phyloP scores from a whole-genome alignment of 2,113 vertebrate genomes.

The Malurus melanocephalus region DNA sequence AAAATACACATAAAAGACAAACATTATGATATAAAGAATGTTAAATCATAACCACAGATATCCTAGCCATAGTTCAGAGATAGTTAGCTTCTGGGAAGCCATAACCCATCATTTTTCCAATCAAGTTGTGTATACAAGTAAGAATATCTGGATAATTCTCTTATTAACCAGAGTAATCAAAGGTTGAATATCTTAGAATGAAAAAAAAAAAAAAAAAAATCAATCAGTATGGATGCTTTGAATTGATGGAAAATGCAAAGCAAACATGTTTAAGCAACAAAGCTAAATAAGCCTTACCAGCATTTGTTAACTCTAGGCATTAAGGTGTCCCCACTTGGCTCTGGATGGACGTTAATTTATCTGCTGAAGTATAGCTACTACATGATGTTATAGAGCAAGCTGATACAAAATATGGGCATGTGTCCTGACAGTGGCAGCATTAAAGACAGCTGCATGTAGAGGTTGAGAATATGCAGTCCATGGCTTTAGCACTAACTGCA shows the following conservation, averaged over 20 bases:
- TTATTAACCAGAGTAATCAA: neutral
- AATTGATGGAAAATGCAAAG: neutral
- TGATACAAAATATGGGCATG: neutral
- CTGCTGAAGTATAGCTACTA: neutral
- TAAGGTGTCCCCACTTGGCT: neutral
- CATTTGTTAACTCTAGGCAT: neutral
- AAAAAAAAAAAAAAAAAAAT: neutral
- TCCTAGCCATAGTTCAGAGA: neutral
- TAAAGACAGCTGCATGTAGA: neutral
- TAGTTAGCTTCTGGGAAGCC: neutral
- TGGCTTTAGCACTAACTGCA: neutral
- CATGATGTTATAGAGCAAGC: neutral
- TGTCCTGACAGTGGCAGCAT: neutral
- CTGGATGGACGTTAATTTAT: neutral
- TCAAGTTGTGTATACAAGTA: neutral
- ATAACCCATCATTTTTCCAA: neutral
- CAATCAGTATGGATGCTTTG: neutral
- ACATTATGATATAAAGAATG: neutral
- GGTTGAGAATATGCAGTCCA: neutral
- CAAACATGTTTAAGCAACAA: neutral
- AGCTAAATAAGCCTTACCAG: neutral
- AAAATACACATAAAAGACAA: conserved; percentile 16
- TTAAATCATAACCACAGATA: neutral
- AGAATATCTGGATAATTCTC: neutral
- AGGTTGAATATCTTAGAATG: neutral